These are phyloP conservation scores for Tiliacea aurago DNA, from an alignment of 2,888 invertebrate species.

Conservation along the genomic window DNA sequence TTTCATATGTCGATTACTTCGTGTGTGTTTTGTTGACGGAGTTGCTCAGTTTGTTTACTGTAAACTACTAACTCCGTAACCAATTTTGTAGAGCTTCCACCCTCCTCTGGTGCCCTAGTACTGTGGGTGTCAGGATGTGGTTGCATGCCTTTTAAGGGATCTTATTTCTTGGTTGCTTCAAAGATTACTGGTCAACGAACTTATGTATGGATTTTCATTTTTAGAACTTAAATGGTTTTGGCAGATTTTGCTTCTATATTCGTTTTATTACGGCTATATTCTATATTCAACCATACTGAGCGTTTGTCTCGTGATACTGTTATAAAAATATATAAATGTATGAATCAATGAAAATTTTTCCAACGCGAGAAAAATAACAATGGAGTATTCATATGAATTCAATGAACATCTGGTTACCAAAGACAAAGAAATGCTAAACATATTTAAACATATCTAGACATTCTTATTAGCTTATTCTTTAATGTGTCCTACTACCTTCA, in stretches of 20 bases:
- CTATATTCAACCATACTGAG: not conserved
- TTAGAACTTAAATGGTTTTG: conserved; percentile 35
- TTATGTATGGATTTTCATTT: conserved; percentile 57
- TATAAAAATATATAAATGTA: conserved; percentile 9
- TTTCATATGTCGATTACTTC: conserved; percentile 84
- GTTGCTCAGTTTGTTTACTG: conserved; percentile 82
- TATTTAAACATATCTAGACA: conserved; percentile 13
- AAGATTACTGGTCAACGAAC: conserved; percentile 65
- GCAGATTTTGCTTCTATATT: conserved; percentile 29
- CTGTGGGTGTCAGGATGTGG: conserved; percentile 20
- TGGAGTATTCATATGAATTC: conserved; percentile 15
- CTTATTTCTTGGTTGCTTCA: conserved; percentile 58
- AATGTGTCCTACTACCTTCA: too few species aligned
- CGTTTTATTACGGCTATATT: not conserved
- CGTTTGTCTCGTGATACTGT: not conserved
- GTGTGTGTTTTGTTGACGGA: conserved; percentile 81
- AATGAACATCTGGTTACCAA: conserved; percentile 36
- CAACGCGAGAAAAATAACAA: conserved; percentile 10
- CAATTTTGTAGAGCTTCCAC: conserved; percentile 69
- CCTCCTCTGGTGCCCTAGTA: conserved; percentile 34
- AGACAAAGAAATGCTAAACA: conserved; percentile 11
- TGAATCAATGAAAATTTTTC: not conserved
- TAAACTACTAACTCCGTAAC: conserved; percentile 74
- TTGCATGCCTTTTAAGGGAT: conserved; percentile 49
- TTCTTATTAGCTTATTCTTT: conserved; percentile 12